A percentile compares a stretch with the other conserved stretches of the same genome.
phyloP scores from a whole-genome alignment of 1,140 invertebrate species.

The Ridgeia piscesae region DNA sequence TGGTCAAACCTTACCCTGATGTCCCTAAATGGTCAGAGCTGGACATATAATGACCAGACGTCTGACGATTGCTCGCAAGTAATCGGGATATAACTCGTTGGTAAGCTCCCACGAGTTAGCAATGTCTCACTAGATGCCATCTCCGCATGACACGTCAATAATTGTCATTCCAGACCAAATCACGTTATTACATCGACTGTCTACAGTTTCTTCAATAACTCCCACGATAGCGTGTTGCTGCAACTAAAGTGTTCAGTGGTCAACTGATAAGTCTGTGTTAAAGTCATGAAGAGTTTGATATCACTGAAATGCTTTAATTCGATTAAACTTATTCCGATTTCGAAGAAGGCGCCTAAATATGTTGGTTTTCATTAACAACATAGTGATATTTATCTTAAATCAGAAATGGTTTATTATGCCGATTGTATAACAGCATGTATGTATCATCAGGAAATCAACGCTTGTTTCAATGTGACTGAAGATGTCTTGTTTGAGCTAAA shows the following conservation, averaged over 20 bases:
- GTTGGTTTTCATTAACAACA: not conserved
- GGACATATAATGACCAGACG: not conserved
- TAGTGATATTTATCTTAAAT: not conserved
- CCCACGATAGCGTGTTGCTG: not conserved
- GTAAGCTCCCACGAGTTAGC: not conserved
- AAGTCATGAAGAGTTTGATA: not conserved
- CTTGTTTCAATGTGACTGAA: not conserved
- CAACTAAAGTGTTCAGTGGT: too few relatives aligned
- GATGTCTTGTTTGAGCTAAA: too few relatives aligned
- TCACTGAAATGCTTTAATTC: not conserved
- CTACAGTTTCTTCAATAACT: not conserved
- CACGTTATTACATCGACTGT: not conserved
- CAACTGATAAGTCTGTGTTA: too few relatives aligned
- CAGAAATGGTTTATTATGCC: not conserved
- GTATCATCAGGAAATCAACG: not conserved
- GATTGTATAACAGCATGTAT: not conserved
- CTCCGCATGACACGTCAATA: not conserved
- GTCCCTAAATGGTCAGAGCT: not conserved
- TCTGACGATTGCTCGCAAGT: not conserved
- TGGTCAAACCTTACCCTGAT: not conserved
- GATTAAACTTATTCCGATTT: not conserved
- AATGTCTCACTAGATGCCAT: not conserved
- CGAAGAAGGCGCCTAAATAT: not conserved
- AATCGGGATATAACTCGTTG: not conserved
- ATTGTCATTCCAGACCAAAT: not conserved